A percentile compares a stretch with the other conserved stretches of the same genome.
These are phyloP conservation scores for Hirtodrosophila trivittata DNA, from an alignment of 2,888 invertebrate genomes.

Conservation along the genomic window DNA sequence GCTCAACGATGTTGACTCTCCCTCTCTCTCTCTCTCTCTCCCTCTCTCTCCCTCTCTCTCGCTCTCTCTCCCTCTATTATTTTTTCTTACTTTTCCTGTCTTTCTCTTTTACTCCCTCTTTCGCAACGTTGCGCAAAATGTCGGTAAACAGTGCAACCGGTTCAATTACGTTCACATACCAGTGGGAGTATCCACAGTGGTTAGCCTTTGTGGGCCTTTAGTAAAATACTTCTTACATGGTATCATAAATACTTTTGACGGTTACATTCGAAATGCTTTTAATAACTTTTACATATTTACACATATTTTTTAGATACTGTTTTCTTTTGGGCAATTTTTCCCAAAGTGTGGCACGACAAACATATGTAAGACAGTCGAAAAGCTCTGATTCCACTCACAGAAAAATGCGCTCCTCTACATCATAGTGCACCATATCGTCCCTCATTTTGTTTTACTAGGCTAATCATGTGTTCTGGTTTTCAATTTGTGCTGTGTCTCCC, in stretches of 20 bases:
- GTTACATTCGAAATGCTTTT: no score
- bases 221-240: no score
- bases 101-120: slow-evolving; percentile 7
- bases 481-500: slow-evolving; percentile 67
- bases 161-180: slow-evolving; percentile 59
- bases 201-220: not conserved
- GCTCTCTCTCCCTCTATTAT: slow-evolving; percentile 24
- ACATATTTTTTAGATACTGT: not conserved
- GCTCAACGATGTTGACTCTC: slow-evolving; percentile 68
- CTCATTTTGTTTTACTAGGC: slow-evolving; percentile 78
- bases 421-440: slow-evolving; percentile 24
- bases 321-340: not conserved
- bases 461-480: slow-evolving; percentile 83
- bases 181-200: slow-evolving; percentile 30
- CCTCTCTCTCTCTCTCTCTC: slow-evolving; percentile 37
- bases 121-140: slow-evolving; percentile 71
- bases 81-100: no score
- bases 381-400: slow-evolving; percentile 13
- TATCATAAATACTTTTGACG: no score
- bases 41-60: slow-evolving; percentile 4
- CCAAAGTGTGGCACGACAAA: not conserved
- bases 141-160: slow-evolving; percentile 79
- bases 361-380: not conserved
- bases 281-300: no score
- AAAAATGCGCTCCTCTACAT: slow-evolving; percentile 51